A percentile compares a stretch with the other conserved stretches of the same genome.
Evolutionary conservation across 2,797 vertebrate species (phyloP).

Genomic region (Gallinago solitaria): DNA sequence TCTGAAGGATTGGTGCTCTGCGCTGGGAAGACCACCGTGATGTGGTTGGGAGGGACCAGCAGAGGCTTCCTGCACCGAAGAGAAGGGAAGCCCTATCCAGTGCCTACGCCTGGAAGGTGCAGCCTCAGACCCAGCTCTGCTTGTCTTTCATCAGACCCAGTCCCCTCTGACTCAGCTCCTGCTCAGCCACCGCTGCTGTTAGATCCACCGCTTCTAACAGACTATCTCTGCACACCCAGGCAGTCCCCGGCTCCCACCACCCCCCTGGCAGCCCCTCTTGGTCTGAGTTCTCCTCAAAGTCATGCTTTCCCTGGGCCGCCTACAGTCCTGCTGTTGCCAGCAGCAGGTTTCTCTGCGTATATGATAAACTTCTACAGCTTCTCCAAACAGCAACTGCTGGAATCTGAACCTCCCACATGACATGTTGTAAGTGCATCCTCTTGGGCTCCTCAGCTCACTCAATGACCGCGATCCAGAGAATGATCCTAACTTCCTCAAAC

Average conservation of each 20-base stretch:
- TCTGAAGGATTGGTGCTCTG: not conserved
- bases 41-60: not conserved
- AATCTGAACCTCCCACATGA: not conserved
- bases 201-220: not conserved
- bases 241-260: not conserved
- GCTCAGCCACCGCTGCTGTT: not conserved
- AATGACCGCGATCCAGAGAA: not conserved
- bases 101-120: not conserved
- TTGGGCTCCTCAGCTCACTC: not conserved
- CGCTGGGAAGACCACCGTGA: not conserved
- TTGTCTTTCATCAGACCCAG: not conserved
- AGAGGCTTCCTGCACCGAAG: not conserved
- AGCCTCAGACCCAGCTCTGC: not conserved
- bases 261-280: not conserved
- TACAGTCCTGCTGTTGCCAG: not conserved
- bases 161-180: not conserved
- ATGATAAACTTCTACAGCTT: not conserved
- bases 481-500: not conserved
- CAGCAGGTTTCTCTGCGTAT: not conserved
- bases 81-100: not conserved
- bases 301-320: not conserved
- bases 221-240: not conserved
- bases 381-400: not conserved
- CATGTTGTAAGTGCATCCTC: not conserved
- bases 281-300: not conserved